Base-by-base conservation (phyloP, 2,888 invertebrate species). In the Eristalinus aeneus region DNA sequence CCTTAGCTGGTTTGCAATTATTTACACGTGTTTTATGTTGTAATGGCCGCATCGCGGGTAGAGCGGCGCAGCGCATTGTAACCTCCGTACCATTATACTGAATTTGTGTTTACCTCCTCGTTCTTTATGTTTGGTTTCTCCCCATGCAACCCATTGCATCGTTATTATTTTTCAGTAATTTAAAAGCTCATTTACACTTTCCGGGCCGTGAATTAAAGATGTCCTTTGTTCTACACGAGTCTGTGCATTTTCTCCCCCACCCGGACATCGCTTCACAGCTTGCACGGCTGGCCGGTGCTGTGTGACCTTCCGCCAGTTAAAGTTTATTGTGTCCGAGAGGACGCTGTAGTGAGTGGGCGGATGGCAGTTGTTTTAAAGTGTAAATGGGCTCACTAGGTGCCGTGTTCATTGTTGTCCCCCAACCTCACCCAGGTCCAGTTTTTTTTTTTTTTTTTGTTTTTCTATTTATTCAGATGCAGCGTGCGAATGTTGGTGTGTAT, bases 41-140 rank as follows among this genome's bases (percentile, higher is more conserved):
- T 31, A 60, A 11, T 64, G 54, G 20, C 60, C 12, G 10, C 36
- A 87, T 68, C 23, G 72, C 56, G 69, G 32, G 56, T 56, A 27
- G 22, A 56, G 54, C 11, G 32, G 46, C 46, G 56, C 61, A 67
- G 27, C 64, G 69, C 68, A 72, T 61, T 68, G 64, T 68, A 72
- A 75, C 80, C 75, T 36, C 63, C 68, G 77, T 65, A 65, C 78
- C 82, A 86, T 86, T 86, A 86, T 86, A 61, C 82, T 71, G 77
- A 81, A 82, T 90, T 90, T 89, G 89, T 88, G 67, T 79, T 77
- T 74, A 93, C 93, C 92, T 92, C 77, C 83, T 75, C 90, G 91
- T 92, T 20, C 31, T 71, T 23, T 54, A 5, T 46, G 1, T 34
- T 71, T 72, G 54, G 16, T 74, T 68, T 74, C 60, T n/a, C 11